Percentiles rank a stretch among this genome's conserved stretches.
Evolutionary conservation across 2,888 invertebrate genomes (phyloP).

Genomic region (Andrena trimmerana): DNA sequence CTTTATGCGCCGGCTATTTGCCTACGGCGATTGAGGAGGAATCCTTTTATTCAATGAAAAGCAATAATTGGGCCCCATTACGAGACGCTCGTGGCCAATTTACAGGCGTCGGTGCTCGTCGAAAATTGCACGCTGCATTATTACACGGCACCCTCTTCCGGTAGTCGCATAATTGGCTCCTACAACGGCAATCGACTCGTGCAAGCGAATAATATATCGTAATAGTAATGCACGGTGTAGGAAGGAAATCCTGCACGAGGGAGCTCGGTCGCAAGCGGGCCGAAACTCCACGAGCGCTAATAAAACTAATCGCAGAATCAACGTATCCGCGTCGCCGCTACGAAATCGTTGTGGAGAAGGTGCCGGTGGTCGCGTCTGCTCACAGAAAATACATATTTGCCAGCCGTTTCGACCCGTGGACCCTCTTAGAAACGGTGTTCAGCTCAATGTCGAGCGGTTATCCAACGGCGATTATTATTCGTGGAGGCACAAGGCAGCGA

Average conservation of each 20-base stretch:
- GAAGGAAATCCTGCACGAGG: constrained; percentile 9
- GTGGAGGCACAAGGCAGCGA: constrained; percentile 23
- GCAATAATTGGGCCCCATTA: constrained; percentile 19
- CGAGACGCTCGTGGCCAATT: constrained; percentile 9
- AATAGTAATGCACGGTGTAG: constrained; percentile 18
- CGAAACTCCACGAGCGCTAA: constrained; percentile 8
- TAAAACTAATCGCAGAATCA: background rate
- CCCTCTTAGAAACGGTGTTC: background rate
- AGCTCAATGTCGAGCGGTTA: constrained; percentile 14
- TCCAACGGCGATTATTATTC: constrained; percentile 11
- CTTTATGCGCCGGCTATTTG: too few species aligned
- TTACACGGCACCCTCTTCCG: constrained; percentile 35
- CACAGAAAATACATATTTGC: background rate
- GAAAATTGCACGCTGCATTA: constrained; percentile 19
- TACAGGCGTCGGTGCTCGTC: constrained; percentile 6
- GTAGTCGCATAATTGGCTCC: constrained; percentile 36
- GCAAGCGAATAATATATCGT: constrained; percentile 42
- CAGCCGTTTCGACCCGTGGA: background rate
- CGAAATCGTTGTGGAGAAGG: background rate
- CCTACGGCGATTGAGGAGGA: background rate
- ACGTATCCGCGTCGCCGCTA: background rate
- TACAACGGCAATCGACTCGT: constrained; percentile 15
- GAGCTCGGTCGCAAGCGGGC: background rate
- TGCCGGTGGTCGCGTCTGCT: too few species aligned
- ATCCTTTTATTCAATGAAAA: constrained; percentile 13